Conservation (phyloP, 2,113 vertebrate species). For the Corapipo altera region DNA sequence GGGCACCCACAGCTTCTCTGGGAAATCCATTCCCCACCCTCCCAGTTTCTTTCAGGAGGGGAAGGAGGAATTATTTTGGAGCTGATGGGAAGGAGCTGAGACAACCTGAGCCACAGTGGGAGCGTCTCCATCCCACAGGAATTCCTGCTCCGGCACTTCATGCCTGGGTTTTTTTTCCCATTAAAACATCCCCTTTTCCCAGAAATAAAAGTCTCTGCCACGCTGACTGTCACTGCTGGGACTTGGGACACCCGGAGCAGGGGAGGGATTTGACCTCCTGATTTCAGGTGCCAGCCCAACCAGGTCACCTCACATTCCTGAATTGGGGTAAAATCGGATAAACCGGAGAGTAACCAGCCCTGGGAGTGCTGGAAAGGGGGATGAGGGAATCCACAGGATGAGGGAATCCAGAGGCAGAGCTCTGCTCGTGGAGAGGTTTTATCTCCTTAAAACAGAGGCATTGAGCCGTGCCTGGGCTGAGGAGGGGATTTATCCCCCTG, state of each 20-base stretch:
- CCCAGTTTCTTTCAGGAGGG: background rate
- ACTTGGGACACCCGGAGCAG: background rate
- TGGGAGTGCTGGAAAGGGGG: background rate
- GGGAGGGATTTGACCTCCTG: background rate
- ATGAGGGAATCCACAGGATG: background rate
- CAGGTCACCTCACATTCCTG: accelerated
- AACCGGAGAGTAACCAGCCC: background rate
- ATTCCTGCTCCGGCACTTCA: background rate
- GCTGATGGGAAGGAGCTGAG: background rate
- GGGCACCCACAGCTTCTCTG: background rate
- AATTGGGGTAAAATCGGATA: background rate
- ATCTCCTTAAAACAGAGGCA: background rate
- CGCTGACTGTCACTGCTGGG: accelerated
- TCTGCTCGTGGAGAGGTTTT: background rate
- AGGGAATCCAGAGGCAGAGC: background rate
- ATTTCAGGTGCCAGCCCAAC: background rate
- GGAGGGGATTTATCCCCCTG: background rate
- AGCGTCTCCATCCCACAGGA: background rate
- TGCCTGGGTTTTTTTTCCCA: background rate
- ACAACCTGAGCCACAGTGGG: background rate
- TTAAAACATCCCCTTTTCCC: background rate
- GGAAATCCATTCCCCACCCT: background rate
- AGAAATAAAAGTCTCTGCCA: no score
- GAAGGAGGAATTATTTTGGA: background rate
- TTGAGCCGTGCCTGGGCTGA: background rate